Conservation (phyloP, 2,888 invertebrate species). For the Leptarthrus brevirostris region DNA sequence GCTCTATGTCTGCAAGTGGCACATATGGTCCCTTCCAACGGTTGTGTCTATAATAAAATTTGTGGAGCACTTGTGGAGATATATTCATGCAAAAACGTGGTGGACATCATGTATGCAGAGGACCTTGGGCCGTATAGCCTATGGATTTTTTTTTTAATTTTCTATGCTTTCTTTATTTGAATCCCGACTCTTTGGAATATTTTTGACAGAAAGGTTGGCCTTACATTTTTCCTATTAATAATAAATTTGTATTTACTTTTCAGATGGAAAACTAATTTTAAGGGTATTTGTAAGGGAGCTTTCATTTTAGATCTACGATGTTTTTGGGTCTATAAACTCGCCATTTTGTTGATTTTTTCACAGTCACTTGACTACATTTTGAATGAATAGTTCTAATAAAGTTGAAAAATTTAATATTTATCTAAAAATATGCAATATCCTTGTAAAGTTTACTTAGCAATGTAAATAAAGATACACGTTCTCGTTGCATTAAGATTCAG, state of each 20-base stretch:
- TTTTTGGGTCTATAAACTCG: too few relatives aligned
- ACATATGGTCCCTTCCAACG: slow-evolving; percentile 18
- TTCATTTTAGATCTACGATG: background rate
- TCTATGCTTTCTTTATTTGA: background rate
- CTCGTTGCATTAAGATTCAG: too few relatives aligned
- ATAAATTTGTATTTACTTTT: slow-evolving; percentile 38
- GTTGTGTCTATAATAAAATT: slow-evolving; percentile 25
- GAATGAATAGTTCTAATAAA: too few relatives aligned
- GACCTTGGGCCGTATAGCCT: background rate
- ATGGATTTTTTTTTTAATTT: background rate
- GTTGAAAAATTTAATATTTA: too few relatives aligned
- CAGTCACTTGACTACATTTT: too few relatives aligned
- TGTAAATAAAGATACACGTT: too few relatives aligned
- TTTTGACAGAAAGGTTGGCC: background rate
- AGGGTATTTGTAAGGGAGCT: background rate
- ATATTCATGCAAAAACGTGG: slow-evolving; percentile 11
- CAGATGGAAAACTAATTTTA: background rate
- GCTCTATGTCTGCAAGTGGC: background rate
- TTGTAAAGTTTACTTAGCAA: too few relatives aligned
- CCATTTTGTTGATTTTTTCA: too few relatives aligned
- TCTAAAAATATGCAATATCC: too few relatives aligned
- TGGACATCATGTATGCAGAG: slow-evolving; percentile 1
- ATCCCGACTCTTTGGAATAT: background rate
- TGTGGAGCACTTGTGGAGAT: slow-evolving; percentile 22
- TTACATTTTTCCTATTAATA: slow-evolving; percentile 9